phyloP scores from a whole-genome alignment of 2,888 invertebrate species.

The Plebejus anna region DNA sequence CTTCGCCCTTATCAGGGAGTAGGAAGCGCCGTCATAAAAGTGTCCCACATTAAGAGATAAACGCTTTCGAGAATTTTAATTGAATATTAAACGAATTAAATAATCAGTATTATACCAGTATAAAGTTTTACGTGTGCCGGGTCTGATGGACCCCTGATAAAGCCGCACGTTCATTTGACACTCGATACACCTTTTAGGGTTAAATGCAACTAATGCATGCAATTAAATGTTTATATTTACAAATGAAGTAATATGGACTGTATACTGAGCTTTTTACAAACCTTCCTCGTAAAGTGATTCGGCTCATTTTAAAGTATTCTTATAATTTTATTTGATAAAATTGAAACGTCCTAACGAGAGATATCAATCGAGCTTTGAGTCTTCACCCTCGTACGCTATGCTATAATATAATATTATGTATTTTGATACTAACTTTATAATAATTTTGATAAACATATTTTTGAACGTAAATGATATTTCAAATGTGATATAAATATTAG shows the following conservation, averaged over 20 bases:
- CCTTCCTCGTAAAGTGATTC: conserved; percentile 7
- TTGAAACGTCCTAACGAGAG: not conserved
- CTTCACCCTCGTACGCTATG: not conserved
- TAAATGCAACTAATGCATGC: conserved; percentile 48
- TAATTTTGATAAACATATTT: conserved; percentile 64
- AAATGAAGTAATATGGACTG: conserved; percentile 3
- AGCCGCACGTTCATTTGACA: conserved; percentile 53
- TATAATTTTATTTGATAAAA: not conserved
- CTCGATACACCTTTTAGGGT: conserved; percentile 51
- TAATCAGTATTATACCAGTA: conserved; percentile 77
- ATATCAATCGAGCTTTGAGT: not conserved
- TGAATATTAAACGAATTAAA: conserved; percentile 79
- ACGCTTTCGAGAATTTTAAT: conserved; percentile 77
- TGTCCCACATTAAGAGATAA: conserved; percentile 79
- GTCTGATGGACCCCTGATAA: conserved; percentile 62
- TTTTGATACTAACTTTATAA: conserved; percentile 33
- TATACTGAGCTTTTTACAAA: conserved; percentile 32
- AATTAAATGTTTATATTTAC: conserved; percentile 2
- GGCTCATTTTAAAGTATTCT: conserved; percentile 6
- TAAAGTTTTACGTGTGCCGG: conserved; percentile 73
- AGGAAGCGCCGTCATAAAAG: conserved; percentile 77
- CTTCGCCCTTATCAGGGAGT: conserved; percentile 69
- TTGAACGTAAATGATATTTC: conserved; percentile 70
- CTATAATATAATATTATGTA: not conserved
- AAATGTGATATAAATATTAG: conserved; percentile 72